Evolutionary conservation across 2,888 invertebrate genomes (phyloP).

Genomic region (Microplitis manilae): DNA sequence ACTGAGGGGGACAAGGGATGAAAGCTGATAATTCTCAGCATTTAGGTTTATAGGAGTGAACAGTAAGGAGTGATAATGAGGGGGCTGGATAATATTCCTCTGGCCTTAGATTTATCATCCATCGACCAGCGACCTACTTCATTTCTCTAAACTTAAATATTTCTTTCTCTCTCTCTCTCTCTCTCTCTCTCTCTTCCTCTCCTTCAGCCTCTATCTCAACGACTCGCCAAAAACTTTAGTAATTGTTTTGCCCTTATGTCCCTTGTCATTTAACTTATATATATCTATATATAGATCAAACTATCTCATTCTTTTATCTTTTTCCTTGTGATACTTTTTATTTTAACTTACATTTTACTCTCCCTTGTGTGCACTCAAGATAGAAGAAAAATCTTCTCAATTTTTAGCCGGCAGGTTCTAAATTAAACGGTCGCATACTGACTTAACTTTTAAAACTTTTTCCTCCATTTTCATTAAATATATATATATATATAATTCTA

Average conservation of each 20-base stretch:
- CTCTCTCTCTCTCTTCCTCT: neutral
- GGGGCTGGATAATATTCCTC: slow-evolving; percentile 15
- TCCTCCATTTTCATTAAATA: neutral
- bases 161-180: neutral
- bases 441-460: slow-evolving; percentile 15
- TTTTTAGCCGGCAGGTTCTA: neutral
- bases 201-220: slow-evolving; percentile 46
- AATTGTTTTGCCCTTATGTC: slow-evolving; percentile 58
- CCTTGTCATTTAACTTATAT: slow-evolving; percentile 17
- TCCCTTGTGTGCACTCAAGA: slow-evolving; percentile 30
- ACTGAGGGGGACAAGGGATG: slow-evolving; percentile 16
- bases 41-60: slow-evolving; percentile 29
- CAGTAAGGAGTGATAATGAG: slow-evolving; percentile 18
- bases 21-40: slow-evolving; percentile 30
- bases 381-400: slow-evolving; percentile 28
- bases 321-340: slow-evolving; percentile 8
- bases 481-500: neutral
- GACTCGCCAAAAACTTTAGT: slow-evolving; percentile 57
- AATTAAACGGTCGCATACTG: slow-evolving; percentile 32
- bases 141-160: neutral
- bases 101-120: slow-evolving; percentile 59
- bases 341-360: slow-evolving; percentile 32
- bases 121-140: slow-evolving; percentile 54
- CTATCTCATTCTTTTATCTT: slow-evolving; percentile 33
- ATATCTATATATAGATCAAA: neutral